These are phyloP conservation scores for Leptinotarsa tumamoca DNA, from an alignment of 2,888 invertebrate species.

Conservation along the genomic window DNA sequence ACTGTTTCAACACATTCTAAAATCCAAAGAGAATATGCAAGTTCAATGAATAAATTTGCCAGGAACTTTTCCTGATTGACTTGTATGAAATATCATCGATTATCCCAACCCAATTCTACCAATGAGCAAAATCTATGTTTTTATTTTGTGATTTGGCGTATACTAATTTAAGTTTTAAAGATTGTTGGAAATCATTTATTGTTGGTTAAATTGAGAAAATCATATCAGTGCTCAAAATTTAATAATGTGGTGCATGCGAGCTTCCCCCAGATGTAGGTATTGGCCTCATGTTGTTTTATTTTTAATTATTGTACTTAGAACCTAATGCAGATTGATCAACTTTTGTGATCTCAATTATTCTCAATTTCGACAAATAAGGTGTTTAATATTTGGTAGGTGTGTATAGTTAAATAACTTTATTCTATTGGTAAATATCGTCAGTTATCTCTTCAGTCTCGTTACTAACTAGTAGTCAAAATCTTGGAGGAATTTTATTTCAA, in stretches of 20 bases:
- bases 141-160: constrained; percentile 18
- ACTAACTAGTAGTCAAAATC: neutral
- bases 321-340: constrained; percentile 49
- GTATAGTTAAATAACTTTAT: constrained; percentile 16
- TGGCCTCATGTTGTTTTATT: constrained; percentile 28
- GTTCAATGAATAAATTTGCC: too few relatives aligned
- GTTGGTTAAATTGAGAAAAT: constrained; percentile 33
- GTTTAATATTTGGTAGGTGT: constrained; percentile 42
- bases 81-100: neutral
- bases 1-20: too few relatives aligned
- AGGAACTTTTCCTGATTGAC: too few relatives aligned
- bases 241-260: constrained; percentile 51
- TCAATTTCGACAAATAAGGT: constrained; percentile 57
- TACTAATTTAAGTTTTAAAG: neutral
- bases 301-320: constrained; percentile 51
- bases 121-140: neutral
- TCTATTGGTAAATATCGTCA: neutral
- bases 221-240: constrained; percentile 51
- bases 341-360: constrained; percentile 61
- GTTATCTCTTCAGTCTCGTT: neutral
- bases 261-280: constrained; percentile 42
- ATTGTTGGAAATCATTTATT: constrained; percentile 19
- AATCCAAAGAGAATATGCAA: too few relatives aligned
- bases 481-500: neutral
- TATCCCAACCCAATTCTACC: neutral